These are phyloP conservation scores for Melipona beecheii DNA, from an alignment of 2,888 invertebrate species.

Conservation along the genomic window DNA sequence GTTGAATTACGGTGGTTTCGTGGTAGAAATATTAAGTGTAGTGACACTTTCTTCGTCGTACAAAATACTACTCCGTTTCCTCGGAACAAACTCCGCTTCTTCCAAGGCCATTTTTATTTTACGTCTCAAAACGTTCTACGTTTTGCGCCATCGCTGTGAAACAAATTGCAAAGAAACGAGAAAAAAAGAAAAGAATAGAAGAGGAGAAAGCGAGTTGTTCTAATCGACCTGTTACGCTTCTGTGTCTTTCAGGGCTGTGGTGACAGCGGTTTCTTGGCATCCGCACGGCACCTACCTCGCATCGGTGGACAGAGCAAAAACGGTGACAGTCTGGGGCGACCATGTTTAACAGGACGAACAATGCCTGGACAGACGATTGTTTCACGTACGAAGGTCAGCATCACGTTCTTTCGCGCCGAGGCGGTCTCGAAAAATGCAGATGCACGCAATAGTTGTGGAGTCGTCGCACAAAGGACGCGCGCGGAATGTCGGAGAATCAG, in stretches of 20 bases:
- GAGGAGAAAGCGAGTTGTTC: neutral
- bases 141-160: too few relatives aligned
- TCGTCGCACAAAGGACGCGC: conserved; percentile 24
- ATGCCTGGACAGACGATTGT: conserved; percentile 68
- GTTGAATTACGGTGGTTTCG: too few relatives aligned
- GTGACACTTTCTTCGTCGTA: too few relatives aligned
- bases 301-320: conserved; percentile 93
- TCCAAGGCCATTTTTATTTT: too few relatives aligned
- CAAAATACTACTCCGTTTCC: too few relatives aligned
- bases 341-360: conserved; percentile 82
- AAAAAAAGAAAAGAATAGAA: too few relatives aligned
- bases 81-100: too few relatives aligned
- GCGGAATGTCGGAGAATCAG: conserved; percentile 61
- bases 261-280: conserved; percentile 95
- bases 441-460: neutral
- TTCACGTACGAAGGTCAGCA: conserved; percentile 54
- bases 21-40: too few relatives aligned
- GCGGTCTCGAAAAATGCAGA: conserved; percentile 22
- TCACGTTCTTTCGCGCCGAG: conserved; percentile 35
- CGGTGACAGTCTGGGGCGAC: conserved; percentile 93
- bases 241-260: conserved; percentile 87
- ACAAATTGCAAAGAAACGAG: too few relatives aligned
- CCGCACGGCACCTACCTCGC: conserved; percentile 92
- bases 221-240: conserved; percentile 13
- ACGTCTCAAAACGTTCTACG: too few relatives aligned